Base-by-base conservation (phyloP, 2,888 invertebrate species). In the Carpatolechia fugitivella region DNA sequence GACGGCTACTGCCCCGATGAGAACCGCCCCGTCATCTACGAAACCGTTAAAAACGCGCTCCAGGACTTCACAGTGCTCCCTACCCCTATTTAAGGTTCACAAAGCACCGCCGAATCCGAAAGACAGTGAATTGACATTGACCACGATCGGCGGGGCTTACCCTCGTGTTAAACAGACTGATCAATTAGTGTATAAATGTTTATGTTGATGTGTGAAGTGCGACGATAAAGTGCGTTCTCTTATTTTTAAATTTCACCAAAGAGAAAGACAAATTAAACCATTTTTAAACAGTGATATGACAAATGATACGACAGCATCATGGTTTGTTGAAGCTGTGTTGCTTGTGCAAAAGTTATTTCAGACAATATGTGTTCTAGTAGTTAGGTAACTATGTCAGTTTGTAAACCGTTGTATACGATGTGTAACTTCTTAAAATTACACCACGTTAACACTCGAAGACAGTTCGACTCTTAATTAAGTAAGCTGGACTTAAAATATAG, bases 41-140 rank as follows among this genome's bases (percentile, higher is more conserved):
- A 96, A 78, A 95, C 96, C 36, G 97, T 98, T 57, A 97, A 97
- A 89, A 95, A 96, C 73, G 96, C 96, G 64, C 93, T 98, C 66
- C 97, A 97, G 82, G 97, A 98, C 89, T 97, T 96, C 80, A 96
- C 96, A 68, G 95, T 97, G 62, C 92, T 97, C 76, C 96, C 97
- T 29, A 97, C 96, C 64, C 96, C 97, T 72, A 96, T 96, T 91
- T 96, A 95, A 94, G 90, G 85, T 72, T 83, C 87, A 73, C 84
- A 76, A 60, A 87, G 88, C 89, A 82, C 86, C 89, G 88, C 85
- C 85, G 89, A 89, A 38, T 61, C 80, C 53, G 87, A 88, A 66
- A 80, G 86, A 78, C 89, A 86, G 67, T 88, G 80, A 85, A 72
- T 57, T 53, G 55, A 57, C 14, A 24, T 48, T 54, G 63, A 65